phyloP scores from a whole-genome alignment of 2,113 vertebrate species.

The Cyanoliseus patagonus region DNA sequence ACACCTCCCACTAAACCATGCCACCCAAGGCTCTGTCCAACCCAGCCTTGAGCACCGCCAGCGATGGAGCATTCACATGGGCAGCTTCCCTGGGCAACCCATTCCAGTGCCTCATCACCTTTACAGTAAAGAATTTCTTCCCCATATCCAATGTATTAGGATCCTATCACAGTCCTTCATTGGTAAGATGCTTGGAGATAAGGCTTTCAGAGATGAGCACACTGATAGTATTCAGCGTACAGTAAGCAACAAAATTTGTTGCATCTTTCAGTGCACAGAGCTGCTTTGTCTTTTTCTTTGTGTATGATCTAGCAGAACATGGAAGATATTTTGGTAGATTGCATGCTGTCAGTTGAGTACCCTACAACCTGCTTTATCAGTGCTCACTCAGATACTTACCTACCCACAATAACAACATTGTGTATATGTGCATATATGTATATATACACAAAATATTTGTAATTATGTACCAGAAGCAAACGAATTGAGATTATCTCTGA shows the following conservation, averaged over 20 bases:
- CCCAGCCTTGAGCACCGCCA: too few species aligned
- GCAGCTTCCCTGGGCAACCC: too few species aligned
- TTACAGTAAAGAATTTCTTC: too few species aligned
- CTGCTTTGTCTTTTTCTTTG: not conserved
- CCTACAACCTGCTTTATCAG: not conserved
- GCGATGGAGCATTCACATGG: too few species aligned
- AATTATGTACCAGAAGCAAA: not conserved
- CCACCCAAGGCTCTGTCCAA: too few species aligned
- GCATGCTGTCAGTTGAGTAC: not conserved
- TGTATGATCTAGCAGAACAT: not conserved
- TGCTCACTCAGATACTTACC: not conserved
- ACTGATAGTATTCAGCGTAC: not conserved
- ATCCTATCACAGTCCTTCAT: not conserved
- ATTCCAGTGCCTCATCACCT: too few species aligned
- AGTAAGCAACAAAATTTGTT: not conserved
- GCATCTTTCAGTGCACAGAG: not conserved
- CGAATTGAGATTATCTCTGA: not conserved
- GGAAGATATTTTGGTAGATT: not conserved
- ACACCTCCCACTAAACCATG: too few species aligned
- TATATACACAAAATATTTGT: not conserved
- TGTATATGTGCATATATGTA: not conserved
- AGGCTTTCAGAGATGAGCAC: not conserved
- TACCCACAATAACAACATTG: not conserved
- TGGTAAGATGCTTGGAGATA: not conserved
- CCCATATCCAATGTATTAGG: too few species aligned